Conservation (phyloP, 2,113 vertebrate genomes). For the Suncus etruscus region DNA sequence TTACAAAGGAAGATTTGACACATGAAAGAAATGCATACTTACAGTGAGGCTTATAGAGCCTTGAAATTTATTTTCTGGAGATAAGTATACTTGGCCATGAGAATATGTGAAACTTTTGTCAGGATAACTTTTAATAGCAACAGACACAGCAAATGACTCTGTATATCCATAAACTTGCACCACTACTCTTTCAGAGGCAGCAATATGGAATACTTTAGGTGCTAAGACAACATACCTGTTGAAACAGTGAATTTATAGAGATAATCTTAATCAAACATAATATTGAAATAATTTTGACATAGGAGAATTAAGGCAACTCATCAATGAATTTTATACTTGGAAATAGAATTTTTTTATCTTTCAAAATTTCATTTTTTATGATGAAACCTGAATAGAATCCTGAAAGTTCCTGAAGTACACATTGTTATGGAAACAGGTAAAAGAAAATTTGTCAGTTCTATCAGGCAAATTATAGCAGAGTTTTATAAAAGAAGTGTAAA, state of each 20-base stretch:
- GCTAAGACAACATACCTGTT: slow-evolving; percentile 90
- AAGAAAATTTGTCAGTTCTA: neutral
- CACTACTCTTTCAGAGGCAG: slow-evolving; percentile 88
- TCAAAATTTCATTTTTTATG: neutral
- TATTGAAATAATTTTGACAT: slow-evolving; percentile 8
- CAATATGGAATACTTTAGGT: slow-evolving; percentile 87
- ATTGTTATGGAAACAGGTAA: neutral
- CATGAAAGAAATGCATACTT: slow-evolving; percentile 60
- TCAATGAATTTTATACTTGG: neutral
- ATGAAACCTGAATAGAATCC: neutral
- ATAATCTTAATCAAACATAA: neutral
- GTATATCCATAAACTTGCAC: slow-evolving; percentile 90
- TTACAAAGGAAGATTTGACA: slow-evolving; percentile 16
- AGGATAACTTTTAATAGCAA: slow-evolving; percentile 90
- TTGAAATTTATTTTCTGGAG: slow-evolving; percentile 26
- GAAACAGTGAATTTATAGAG: slow-evolving; percentile 35
- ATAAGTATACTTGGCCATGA: slow-evolving; percentile 83
- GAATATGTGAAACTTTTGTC: slow-evolving; percentile 79
- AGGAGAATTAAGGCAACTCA: neutral
- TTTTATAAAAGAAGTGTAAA: neutral
- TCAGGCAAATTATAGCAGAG: neutral
- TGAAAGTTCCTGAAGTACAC: neutral
- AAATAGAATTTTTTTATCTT: too few relatives aligned
- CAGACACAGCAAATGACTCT: slow-evolving; percentile 79
- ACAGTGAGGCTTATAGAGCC: slow-evolving; percentile 86